phyloP scores from a whole-genome alignment of 2,888 invertebrate species.

The Cyclophora punctaria region DNA sequence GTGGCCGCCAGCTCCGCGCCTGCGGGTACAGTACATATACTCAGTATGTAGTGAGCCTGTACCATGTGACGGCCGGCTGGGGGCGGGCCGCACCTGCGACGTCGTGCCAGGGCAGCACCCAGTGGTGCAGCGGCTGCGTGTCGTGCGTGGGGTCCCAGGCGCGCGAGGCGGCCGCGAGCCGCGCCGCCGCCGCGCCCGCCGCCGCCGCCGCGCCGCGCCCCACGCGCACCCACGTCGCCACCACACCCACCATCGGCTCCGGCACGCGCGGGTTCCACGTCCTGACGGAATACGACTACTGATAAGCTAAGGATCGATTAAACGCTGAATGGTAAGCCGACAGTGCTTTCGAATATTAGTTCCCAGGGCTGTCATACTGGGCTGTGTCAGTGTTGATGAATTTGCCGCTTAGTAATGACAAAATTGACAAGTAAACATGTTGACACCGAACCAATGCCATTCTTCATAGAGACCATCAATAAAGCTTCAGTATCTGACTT shows the following conservation, averaged over 20 bases:
- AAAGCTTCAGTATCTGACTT: no score
- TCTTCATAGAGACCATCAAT: no score
- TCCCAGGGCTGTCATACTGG: no score
- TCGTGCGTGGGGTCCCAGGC: conserved; percentile 97
- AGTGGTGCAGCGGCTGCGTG: conserved; percentile 94
- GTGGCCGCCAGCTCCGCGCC: conserved; percentile 67
- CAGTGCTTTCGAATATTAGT: no score
- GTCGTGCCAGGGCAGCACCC: conserved; percentile 98
- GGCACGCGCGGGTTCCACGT: conserved; percentile 89
- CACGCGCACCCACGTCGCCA: conserved; percentile 89
- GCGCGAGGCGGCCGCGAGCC: conserved; percentile 83
- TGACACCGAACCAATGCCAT: no score
- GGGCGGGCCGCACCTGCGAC: conserved; percentile 78
- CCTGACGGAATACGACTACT: conserved; percentile 36
- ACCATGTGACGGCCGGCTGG: no score
- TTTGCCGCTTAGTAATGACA: no score
- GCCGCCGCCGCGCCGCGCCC: conserved; percentile 88
- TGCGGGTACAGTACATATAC: conserved; percentile 16
- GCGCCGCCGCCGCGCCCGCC: conserved; percentile 87
- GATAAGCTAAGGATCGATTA: no score
- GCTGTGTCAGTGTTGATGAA: no score
- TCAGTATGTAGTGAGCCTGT: no score
- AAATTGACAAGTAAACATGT: no score
- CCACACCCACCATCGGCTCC: conserved; percentile 83
- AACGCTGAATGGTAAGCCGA: no score